A percentile compares a stretch with the other conserved stretches of the same genome.
These are phyloP conservation scores for Macroglossus sobrinus DNA, from an alignment of 2,113 vertebrate genomes.

Conservation along the genomic window DNA sequence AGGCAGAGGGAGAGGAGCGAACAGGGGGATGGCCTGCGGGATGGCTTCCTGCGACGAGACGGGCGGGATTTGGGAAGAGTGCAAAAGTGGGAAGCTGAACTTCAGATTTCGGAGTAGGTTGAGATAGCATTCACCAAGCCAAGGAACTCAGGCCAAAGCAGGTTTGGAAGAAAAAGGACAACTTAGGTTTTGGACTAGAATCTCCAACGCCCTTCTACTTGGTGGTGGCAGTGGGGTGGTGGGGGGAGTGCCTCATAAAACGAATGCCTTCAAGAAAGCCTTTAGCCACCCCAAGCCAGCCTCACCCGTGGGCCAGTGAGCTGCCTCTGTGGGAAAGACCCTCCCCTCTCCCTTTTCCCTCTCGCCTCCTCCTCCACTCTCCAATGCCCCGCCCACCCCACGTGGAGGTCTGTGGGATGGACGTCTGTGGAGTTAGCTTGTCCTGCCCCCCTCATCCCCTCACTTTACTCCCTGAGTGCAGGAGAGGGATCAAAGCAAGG, in stretches of 20 bases:
- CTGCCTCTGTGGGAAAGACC: background rate
- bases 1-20: background rate
- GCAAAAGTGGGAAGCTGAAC: background rate
- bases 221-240: background rate
- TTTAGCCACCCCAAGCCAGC: background rate
- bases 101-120: background rate
- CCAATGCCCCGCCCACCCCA: background rate
- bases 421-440: background rate
- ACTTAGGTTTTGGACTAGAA: background rate
- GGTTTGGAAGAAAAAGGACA: background rate
- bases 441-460: too few species aligned
- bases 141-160: background rate
- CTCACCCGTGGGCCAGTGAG: background rate
- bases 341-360: too few species aligned
- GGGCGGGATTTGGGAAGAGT: background rate
- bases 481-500: background rate
- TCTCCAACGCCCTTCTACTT: background rate
- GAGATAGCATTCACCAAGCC: background rate
- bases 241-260: background rate
- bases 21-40: background rate
- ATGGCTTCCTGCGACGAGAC: background rate
- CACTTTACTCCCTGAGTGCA: background rate
- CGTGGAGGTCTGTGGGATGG: background rate
- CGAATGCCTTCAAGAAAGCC: background rate
- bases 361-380: conserved; percentile 68